Percentiles rank a stretch among this genome's conserved stretches.
These are phyloP conservation scores for Ormia ochracea DNA, from an alignment of 2,888 invertebrate genomes.

Conservation along the genomic window DNA sequence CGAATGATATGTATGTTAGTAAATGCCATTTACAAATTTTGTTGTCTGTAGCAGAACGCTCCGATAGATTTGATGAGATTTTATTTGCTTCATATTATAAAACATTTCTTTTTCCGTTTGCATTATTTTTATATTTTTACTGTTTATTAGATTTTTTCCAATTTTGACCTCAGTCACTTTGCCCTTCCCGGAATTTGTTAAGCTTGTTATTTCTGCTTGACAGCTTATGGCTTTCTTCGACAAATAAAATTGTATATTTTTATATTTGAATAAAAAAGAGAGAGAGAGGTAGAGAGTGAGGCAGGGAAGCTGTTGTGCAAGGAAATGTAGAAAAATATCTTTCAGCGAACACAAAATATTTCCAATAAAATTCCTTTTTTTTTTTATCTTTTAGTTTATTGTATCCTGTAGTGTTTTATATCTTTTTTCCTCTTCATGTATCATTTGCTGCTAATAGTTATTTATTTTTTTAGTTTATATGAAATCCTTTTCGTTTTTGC, in stretches of 20 bases:
- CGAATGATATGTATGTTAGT: constrained; percentile 14
- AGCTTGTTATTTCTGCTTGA: constrained; percentile 10
- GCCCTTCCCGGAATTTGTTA: not conserved
- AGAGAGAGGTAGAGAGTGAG: no score
- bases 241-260: constrained; percentile 21
- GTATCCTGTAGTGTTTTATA: constrained; percentile 37
- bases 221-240: constrained; percentile 23
- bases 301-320: not conserved
- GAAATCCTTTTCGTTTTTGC: not conserved
- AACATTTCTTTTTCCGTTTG: constrained; percentile 18
- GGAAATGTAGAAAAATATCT: not conserved
- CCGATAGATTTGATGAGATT: constrained; percentile 64
- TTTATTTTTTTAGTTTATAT: constrained; percentile 8
- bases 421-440: not conserved
- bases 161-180: constrained; percentile 11
- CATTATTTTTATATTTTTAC: constrained; percentile 2
- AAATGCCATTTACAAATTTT: constrained; percentile 58
- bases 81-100: constrained; percentile 47
- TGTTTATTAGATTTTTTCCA: constrained; percentile 1
- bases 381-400: constrained; percentile 19
- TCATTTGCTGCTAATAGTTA: constrained; percentile 9
- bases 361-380: constrained; percentile 1
- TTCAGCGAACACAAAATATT: constrained; percentile 2
- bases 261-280: constrained; percentile 23
- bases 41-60: constrained; percentile 62